phyloP scores from a whole-genome alignment of 2,888 invertebrate genomes.

The Graphium colonna region DNA sequence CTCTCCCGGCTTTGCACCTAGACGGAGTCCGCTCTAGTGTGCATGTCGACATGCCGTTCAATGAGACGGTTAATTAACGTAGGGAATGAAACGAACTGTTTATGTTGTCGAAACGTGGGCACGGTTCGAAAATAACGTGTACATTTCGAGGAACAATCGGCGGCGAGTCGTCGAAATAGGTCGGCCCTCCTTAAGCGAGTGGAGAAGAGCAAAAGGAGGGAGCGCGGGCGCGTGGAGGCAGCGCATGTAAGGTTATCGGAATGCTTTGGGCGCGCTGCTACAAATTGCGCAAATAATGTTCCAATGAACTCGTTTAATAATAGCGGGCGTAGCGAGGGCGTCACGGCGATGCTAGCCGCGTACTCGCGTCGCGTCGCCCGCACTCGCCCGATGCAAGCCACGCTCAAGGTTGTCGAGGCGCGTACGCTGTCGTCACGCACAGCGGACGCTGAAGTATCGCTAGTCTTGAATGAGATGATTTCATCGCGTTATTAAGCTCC shows the following conservation, averaged over 20 bases:
- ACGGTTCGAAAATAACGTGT: not conserved
- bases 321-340: constrained; percentile 73
- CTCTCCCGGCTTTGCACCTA: constrained; percentile 37
- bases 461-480: constrained; percentile 42
- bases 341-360: constrained; percentile 46
- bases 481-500: constrained; percentile 27
- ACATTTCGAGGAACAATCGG: not conserved
- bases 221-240: constrained; percentile 40
- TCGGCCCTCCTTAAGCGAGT: not conserved
- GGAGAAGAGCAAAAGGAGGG: constrained; percentile 14
- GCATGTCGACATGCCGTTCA: not conserved
- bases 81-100: not conserved
- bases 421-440: constrained; percentile 42
- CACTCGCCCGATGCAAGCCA: constrained; percentile 45
- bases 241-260: constrained; percentile 69
- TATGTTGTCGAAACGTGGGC: not conserved
- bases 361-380: constrained; percentile 38
- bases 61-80: constrained; percentile 4
- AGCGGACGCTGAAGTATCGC: constrained; percentile 44
- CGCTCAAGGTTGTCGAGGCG: constrained; percentile 56
- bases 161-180: not conserved
- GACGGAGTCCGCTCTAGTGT: constrained; percentile 8
- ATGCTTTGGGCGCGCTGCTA: constrained; percentile 67
- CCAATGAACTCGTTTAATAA: constrained; percentile 80
- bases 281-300: constrained; percentile 79